phyloP scores from a whole-genome alignment of 2,888 invertebrate species.

The Macropis europaea region DNA sequence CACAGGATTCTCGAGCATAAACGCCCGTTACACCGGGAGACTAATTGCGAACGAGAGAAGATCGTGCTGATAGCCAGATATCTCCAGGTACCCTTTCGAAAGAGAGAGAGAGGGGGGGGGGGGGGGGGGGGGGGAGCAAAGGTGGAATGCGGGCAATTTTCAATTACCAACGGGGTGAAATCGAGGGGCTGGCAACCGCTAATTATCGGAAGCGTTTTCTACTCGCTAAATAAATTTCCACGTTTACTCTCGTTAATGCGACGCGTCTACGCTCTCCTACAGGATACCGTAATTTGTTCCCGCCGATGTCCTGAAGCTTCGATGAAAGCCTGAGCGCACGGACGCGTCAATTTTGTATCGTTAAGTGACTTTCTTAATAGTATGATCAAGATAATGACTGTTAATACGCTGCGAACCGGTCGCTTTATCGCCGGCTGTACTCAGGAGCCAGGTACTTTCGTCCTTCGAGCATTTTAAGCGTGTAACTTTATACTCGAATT shows the following conservation, averaged over 20 bases:
- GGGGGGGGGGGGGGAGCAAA: background rate
- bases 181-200: slow-evolving; percentile 15
- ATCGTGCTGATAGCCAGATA: slow-evolving; percentile 39
- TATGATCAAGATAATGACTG: too few relatives aligned
- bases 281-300: too few relatives aligned
- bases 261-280: background rate
- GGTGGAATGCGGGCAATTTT: slow-evolving; percentile 39
- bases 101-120: background rate
- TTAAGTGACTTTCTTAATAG: too few relatives aligned
- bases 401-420: too few relatives aligned
- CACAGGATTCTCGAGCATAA: slow-evolving; percentile 40
- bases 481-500: too few relatives aligned
- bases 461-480: too few relatives aligned
- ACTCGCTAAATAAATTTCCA: slow-evolving; percentile 41
- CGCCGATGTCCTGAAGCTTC: too few relatives aligned
- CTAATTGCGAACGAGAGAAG: slow-evolving; percentile 57
- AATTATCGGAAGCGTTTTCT: slow-evolving; percentile 36
- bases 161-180: slow-evolving; percentile 42
- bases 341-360: too few relatives aligned
- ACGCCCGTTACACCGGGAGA: slow-evolving; percentile 53
- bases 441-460: too few relatives aligned
- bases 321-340: too few relatives aligned
- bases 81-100: slow-evolving; percentile 14
- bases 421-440: too few relatives aligned
- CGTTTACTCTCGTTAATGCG: slow-evolving; percentile 13